Evolutionary conservation across 2,113 vertebrate species (phyloP), one percentile per base, ranked within the genome.

Genomic region (Dicentrarchus labrax): DNA sequence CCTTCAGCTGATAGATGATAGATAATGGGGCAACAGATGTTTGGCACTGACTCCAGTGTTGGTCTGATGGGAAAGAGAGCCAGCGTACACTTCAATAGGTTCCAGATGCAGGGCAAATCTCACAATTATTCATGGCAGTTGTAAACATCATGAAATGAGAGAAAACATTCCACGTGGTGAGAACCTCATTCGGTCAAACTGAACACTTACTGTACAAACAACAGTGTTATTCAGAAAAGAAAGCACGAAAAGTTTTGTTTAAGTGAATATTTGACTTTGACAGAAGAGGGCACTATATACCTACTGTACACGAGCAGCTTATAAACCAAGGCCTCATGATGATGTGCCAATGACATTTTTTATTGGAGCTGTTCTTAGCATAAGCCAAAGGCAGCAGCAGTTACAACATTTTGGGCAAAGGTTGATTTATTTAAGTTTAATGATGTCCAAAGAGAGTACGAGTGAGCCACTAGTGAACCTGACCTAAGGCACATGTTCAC

Each of bases 251-350:
- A 65, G 12, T 54, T 24, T 38, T 8, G 2, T 2, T 45, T 17
- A 38, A 45, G n/a, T 12, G 19, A 6, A 24, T 51, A 11, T 43
- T 30, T 62, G 4, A 24, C 30, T 54, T 54, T 19, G 78, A 80
- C 93, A 93, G 80, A 82, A 88, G 94, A 89, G 91, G 94, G 93
- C 70, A 91, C 89, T 69, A 72, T 5, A 70, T 38, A 54, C 30
- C 76, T 54, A 70, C 6, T 64, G 3, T 82, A 79, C 24, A 76
- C 30, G 43, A 38, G 15, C 41, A 38, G 15, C 50, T 69, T 36
- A 50, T 47, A 11, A 54, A 66, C 15, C 38, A 6, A 5, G 60
- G 1, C 6, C 41, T 43, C 64, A 36, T 45, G 45, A 22, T 72
- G 22, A 45, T 72, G 22, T 24, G 53, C 41, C 22, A 78, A 1